Evolutionary conservation across 2,113 vertebrate species (phyloP).

Genomic region (Pelobates fuscus): DNA sequence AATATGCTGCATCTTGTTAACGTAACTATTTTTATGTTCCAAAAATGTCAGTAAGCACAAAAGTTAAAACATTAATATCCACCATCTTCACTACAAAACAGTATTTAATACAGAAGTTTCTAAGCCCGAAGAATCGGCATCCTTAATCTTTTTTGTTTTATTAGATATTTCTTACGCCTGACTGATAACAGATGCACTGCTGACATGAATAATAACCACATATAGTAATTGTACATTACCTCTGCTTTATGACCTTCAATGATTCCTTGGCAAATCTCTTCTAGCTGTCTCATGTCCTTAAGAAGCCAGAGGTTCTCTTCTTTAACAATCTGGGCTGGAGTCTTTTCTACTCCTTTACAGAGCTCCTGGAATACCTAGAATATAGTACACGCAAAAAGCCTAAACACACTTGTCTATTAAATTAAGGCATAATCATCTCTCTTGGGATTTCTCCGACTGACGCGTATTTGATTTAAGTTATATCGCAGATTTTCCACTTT

Average conservation of each 20-base stretch:
- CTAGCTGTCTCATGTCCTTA: constrained; percentile 72
- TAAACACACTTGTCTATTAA: background rate
- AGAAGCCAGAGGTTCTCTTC: constrained; percentile 81
- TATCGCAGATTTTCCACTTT: constrained; percentile 40
- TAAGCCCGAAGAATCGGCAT: no score
- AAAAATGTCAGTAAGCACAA: no score
- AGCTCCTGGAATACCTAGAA: constrained; percentile 72
- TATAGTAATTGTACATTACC: constrained; percentile 66
- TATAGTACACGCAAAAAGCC: background rate
- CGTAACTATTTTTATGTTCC: no score
- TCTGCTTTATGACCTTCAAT: constrained; percentile 77
- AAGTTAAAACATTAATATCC: no score
- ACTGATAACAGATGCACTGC: no score
- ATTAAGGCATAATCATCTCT: constrained; percentile 5
- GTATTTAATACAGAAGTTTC: no score
- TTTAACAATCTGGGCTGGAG: constrained; percentile 75
- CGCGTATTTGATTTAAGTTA: constrained; percentile 16
- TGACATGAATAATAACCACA: no score
- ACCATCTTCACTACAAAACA: no score
- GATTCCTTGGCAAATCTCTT: constrained; percentile 79
- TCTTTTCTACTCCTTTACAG: constrained; percentile 79
- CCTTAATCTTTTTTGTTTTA: no score
- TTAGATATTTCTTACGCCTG: no score
- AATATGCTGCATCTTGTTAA: background rate
- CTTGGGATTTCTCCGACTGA: constrained; percentile 7